These are phyloP conservation scores for Athalia rosae DNA, from an alignment of 2,888 invertebrate genomes.

Conservation along the genomic window DNA sequence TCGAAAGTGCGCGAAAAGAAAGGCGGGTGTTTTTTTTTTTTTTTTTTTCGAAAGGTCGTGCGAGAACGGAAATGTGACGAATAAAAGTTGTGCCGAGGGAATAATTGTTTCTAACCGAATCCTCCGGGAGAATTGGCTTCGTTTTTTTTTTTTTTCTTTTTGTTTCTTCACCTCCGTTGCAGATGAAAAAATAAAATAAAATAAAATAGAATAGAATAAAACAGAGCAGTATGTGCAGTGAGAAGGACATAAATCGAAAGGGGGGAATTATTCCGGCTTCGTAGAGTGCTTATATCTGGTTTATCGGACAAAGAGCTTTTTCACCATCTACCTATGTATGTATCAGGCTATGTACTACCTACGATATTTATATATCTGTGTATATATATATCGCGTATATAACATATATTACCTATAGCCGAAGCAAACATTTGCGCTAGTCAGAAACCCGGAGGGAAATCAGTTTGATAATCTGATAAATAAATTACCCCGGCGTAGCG, in stretches of 20 bases:
- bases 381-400: too few species aligned
- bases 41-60: too few species aligned
- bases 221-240: not conserved
- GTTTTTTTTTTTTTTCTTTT: not conserved
- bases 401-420: not conserved
- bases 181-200: not conserved
- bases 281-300: conserved; percentile 49
- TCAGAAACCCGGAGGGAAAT: conserved; percentile 66
- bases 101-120: too few species aligned
- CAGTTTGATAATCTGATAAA: conserved; percentile 72
- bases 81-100: too few species aligned
- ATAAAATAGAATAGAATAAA: not conserved
- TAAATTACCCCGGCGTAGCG: conserved; percentile 66
- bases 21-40: not conserved
- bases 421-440: not conserved
- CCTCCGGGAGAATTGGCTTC: too few species aligned
- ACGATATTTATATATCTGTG: too few species aligned
- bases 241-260: conserved; percentile 18
- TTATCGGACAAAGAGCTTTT: conserved; percentile 1
- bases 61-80: too few species aligned
- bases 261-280: conserved; percentile 64
- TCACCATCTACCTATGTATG: too few species aligned
- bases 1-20: not conserved
- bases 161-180: not conserved
- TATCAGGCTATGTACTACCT: too few species aligned